Percentiles rank a stretch among this genome's conserved stretches.
These are phyloP conservation scores for Limanda limanda DNA, from an alignment of 2,113 vertebrate species.

Conservation along the genomic window DNA sequence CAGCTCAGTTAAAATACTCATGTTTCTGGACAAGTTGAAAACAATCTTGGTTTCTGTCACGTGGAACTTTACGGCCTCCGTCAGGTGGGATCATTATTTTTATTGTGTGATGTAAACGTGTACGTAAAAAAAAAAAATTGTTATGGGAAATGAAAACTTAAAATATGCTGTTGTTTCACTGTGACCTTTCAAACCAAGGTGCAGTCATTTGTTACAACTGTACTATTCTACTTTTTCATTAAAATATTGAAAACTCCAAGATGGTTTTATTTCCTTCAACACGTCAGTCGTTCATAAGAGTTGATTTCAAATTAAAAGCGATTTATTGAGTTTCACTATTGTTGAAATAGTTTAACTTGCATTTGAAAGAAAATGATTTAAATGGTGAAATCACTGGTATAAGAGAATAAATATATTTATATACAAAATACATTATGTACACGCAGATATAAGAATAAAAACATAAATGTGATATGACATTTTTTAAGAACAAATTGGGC, in stretches of 20 bases:
- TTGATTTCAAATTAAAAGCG: too few relatives aligned
- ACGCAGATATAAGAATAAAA: too few relatives aligned
- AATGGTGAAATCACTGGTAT: too few relatives aligned
- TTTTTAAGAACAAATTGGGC: too few relatives aligned
- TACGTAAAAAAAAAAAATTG: background rate
- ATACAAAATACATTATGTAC: too few relatives aligned
- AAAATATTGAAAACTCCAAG: conserved; percentile 75
- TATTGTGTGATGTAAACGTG: conserved; percentile 68
- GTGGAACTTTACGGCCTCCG: background rate
- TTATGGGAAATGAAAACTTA: conserved; percentile 37
- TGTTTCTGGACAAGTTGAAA: background rate
- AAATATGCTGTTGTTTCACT: conserved; percentile 52
- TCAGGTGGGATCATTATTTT: conserved; percentile 55
- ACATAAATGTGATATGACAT: too few relatives aligned
- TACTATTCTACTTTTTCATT: conserved; percentile 84
- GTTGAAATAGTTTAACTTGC: too few relatives aligned
- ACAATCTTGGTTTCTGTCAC: background rate
- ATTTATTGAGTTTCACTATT: too few relatives aligned
- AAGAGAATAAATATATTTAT: too few relatives aligned
- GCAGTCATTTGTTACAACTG: conserved; percentile 71
- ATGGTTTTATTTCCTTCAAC: too few relatives aligned
- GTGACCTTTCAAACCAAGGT: conserved; percentile 56
- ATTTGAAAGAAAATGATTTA: too few relatives aligned
- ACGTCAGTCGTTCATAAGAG: too few relatives aligned
- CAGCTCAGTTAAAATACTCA: background rate